Evolutionary conservation across 2,888 invertebrate genomes (phyloP), one percentile per base, ranked within the genome.

Genomic region (Erebia ligea): DNA sequence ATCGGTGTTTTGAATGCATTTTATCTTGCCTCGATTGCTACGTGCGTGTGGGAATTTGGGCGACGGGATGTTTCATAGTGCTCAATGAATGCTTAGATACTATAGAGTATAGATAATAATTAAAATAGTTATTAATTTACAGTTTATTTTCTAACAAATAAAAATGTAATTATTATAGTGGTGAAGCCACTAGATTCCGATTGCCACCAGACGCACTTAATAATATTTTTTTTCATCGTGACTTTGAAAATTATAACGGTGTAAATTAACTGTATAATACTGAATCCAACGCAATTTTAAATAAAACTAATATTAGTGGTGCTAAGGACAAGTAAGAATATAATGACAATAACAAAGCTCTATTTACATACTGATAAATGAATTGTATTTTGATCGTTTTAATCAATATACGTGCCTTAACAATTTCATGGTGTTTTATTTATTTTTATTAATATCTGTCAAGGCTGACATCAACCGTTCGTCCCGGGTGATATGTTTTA

Each of bases 11-110:
- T 52, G 21, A 61, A 62, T 56, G 61, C 72, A 69, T 54, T 52
- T 40, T 68, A 61, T 81, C 85, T 92, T 93, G 92, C 92, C 91
- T 90, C 77, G 77, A 83, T 88, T 91, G 92, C 92, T 93, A 92
- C 87, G 92, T 86, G 67, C 74, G 80, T 73, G 80, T 77, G 83
- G 87, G 85, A 78, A 17, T 77, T 64, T 75, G 73, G 86, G 86
- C 81, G 79, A 79, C 80, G 76, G 85, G 82, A 72, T 75, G 75
- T 82, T 84, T 82, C 81, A 68, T 68, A 70, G 68, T 59, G 70
- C 73, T 73, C 73, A 73, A 67, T 71, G 73, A 67, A 67, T 52
- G 67, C 52, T 48, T 66, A 34, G 34, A 34, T 34, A 48, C 15
- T 62, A 9, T 48, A 62, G 21, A 48, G 9, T 62, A 9, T 48